Conservation (phyloP, 2,113 vertebrate species). For the Acanthisitta chloris region DNA sequence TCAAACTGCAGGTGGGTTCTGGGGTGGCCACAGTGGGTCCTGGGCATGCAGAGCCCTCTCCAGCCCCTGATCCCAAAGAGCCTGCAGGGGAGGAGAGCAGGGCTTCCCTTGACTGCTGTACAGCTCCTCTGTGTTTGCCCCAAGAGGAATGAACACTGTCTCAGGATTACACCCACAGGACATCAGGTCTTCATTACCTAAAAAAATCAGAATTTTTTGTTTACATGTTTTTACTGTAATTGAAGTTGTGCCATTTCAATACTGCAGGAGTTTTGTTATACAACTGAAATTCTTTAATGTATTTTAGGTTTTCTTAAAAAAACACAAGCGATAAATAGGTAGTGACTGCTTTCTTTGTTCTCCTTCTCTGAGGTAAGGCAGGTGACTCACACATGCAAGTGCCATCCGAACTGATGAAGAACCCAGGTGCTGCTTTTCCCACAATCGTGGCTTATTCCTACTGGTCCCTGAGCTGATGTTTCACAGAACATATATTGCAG, state of each 20-base stretch:
- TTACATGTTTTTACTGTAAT: background rate
- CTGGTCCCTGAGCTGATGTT: background rate
- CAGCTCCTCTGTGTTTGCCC: accelerated
- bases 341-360: background rate
- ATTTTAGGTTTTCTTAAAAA: background rate
- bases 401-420: background rate
- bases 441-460: background rate
- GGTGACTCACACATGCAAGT: accelerated
- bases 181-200: background rate
- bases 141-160: background rate
- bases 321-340: accelerated
- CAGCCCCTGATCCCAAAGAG: accelerated
- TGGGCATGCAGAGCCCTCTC: background rate
- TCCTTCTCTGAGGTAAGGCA: background rate
- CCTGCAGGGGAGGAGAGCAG: background rate
- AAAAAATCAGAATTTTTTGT: background rate
- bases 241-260: background rate
- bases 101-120: background rate
- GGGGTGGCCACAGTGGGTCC: background rate
- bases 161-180: background rate
- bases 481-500: accelerated
- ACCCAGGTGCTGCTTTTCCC: background rate
- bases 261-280: background rate
- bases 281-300: background rate
- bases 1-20: background rate